Percentiles rank a stretch among this genome's conserved stretches.
Evolutionary conservation across 2,797 vertebrate genomes (phyloP).

Genomic region (Rhincodon typus): DNA sequence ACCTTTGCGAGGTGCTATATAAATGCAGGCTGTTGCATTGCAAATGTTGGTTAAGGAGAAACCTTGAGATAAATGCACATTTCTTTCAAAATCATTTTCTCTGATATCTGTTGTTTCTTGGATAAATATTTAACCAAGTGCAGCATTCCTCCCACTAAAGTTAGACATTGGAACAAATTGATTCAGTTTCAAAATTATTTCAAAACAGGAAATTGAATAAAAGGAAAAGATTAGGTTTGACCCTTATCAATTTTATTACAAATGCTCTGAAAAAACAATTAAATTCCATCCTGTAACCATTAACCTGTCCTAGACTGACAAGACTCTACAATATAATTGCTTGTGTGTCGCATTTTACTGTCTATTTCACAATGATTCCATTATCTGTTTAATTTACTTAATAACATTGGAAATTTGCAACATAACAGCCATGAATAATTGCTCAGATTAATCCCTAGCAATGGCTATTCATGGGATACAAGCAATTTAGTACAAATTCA

Average conservation of each 20-base stretch:
- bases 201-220: constrained; percentile 35
- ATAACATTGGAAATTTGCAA: neutral
- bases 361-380: neutral
- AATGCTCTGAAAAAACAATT: neutral
- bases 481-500: neutral
- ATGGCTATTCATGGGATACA: neutral
- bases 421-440: neutral
- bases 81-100: neutral
- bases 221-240: neutral
- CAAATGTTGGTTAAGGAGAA: too few species aligned
- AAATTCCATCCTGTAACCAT: neutral
- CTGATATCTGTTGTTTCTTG: neutral
- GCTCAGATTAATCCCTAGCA: neutral
- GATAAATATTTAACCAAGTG: neutral
- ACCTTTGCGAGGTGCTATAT: neutral
- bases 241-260: neutral
- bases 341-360: neutral
- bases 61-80: neutral
- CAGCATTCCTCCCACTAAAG: neutral
- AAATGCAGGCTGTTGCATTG: neutral
- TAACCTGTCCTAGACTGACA: neutral
- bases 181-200: neutral
- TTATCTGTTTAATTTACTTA: neutral
- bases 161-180: neutral
- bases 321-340: neutral